A percentile compares a stretch with the other conserved stretches of the same genome.
These are phyloP conservation scores for Clepsis dumicolana DNA, from an alignment of 2,888 invertebrate species.

Conservation along the genomic window DNA sequence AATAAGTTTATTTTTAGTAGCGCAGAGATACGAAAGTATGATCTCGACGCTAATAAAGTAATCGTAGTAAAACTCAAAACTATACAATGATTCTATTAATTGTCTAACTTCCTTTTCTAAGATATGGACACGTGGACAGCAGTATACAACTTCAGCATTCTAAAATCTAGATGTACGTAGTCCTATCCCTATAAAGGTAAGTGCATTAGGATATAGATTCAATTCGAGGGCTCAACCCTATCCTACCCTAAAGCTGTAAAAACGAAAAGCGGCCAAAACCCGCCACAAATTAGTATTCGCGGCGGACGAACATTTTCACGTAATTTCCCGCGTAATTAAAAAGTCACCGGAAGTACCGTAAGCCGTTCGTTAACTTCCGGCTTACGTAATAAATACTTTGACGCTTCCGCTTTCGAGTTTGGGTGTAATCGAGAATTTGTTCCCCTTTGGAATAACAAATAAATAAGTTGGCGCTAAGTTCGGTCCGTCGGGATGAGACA, in stretches of 20 bases:
- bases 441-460: conserved; percentile 30
- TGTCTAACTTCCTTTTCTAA: no score
- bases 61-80: no score
- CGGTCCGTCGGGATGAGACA: not conserved
- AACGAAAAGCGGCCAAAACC: conserved; percentile 47
- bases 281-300: conserved; percentile 70
- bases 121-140: no score
- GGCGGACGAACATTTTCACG: conserved; percentile 73
- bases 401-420: conserved; percentile 33
- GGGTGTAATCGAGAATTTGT: conserved; percentile 27
- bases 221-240: not conserved
- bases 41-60: no score
- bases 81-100: no score
- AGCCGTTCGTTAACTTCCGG: conserved; percentile 72
- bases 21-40: no score
- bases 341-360: conserved; percentile 76
- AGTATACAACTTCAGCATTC: no score
- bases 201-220: no score
- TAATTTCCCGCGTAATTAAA: conserved; percentile 82
- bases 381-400: conserved; percentile 55
- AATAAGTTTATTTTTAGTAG: no score
- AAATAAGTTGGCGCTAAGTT: conserved; percentile 21
- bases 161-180: no score
- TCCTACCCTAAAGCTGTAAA: not conserved
- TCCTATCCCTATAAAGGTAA: no score